These are phyloP conservation scores for Metallyticus violacea DNA, from an alignment of 2,888 invertebrate species.

Conservation along the genomic window DNA sequence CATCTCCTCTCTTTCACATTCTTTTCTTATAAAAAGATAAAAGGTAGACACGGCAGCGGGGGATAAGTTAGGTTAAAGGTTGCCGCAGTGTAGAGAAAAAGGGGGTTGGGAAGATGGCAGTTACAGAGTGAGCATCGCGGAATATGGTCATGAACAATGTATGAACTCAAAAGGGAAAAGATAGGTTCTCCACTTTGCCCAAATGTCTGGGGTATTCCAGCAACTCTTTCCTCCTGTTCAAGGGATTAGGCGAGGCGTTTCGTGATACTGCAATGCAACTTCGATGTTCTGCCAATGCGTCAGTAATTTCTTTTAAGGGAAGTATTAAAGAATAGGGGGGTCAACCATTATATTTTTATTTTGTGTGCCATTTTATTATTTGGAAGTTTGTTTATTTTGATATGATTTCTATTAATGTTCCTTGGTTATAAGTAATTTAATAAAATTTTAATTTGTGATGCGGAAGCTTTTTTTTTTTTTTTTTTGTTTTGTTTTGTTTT, in stretches of 20 bases:
- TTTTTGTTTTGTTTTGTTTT: too few relatives aligned
- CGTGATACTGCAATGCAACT: neutral
- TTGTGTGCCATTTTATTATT: too few relatives aligned
- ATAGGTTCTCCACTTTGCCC: slow-evolving; percentile 28
- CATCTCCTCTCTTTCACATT: slow-evolving; percentile 22
- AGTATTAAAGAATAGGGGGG: too few relatives aligned
- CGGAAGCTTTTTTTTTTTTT: too few relatives aligned
- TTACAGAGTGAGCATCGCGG: neutral
- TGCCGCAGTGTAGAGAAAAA: neutral
- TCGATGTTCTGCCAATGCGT: neutral
- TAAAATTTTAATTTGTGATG: too few relatives aligned
- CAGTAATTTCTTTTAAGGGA: neutral
- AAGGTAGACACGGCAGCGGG: slow-evolving; percentile 4
- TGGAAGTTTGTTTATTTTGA: too few relatives aligned
- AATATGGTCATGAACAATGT: slow-evolving; percentile 29
- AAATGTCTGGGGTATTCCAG: slow-evolving; percentile 13
- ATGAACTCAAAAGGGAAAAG: slow-evolving; percentile 28
- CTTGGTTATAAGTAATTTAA: too few relatives aligned
- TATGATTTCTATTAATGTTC: too few relatives aligned
- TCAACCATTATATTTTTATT: too few relatives aligned
- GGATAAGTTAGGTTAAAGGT: slow-evolving; percentile 16
- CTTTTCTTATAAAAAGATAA: slow-evolving; percentile 29
- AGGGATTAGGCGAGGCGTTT: neutral
- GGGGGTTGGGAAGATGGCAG: neutral
- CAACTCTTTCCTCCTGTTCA: too few relatives aligned